A percentile compares a stretch with the other conserved stretches of the same genome.
Conservation (phyloP, 2,113 vertebrate genomes). For the Suncus etruscus region DNA sequence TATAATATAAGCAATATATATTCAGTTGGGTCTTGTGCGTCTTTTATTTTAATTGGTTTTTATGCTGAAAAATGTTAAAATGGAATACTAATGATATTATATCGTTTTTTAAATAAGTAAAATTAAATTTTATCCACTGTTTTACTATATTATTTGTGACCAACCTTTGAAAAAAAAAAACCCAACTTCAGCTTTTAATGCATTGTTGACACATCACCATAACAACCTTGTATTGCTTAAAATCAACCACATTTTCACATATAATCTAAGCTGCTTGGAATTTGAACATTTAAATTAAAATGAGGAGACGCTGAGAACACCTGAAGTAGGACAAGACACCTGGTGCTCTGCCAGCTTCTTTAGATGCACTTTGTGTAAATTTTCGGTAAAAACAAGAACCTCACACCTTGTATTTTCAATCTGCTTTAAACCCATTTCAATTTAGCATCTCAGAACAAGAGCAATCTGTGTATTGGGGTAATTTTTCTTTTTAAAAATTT, state of each 20-base stretch:
- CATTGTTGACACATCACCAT: not conserved
- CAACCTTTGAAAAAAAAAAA: not conserved
- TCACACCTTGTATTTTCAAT: conserved; percentile 28
- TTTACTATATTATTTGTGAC: not conserved
- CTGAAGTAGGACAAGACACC: not conserved
- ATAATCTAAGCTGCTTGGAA: not conserved
- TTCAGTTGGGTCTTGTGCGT: too few relatives aligned
- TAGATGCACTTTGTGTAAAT: not conserved
- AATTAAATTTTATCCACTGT: not conserved
- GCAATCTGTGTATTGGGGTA: not conserved
- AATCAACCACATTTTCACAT: not conserved
- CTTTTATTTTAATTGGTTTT: conserved; percentile 12
- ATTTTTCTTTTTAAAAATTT: not conserved
- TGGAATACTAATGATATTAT: not conserved
- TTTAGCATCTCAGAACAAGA: conserved; percentile 27
- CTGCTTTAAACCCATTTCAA: not conserved
- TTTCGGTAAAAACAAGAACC: not conserved
- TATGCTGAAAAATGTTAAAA: conserved; percentile 33
- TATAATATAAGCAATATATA: too few relatives aligned
- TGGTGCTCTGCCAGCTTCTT: not conserved
- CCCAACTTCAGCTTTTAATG: not conserved
- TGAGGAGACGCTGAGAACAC: not conserved
- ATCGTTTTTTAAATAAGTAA: not conserved
- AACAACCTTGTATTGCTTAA: not conserved
- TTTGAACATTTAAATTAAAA: not conserved